These are phyloP conservation scores for Otis tarda DNA, from an alignment of 2,113 vertebrate species.

Conservation along the genomic window DNA sequence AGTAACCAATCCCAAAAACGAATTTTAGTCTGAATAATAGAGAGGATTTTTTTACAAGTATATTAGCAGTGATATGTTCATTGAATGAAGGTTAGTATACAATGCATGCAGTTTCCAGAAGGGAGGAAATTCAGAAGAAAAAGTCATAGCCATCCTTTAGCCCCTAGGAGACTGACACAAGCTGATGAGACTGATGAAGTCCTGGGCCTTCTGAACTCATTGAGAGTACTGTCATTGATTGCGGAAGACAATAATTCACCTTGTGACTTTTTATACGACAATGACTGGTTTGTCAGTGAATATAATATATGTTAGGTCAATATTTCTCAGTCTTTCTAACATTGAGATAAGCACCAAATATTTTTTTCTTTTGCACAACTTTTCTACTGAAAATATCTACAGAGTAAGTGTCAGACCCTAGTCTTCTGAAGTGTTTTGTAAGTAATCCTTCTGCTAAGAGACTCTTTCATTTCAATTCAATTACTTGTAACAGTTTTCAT, in stretches of 20 bases:
- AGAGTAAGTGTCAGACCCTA: background rate
- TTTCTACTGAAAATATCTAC: background rate
- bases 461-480: background rate
- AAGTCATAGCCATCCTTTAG: background rate
- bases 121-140: background rate
- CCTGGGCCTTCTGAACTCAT: background rate
- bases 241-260: background rate
- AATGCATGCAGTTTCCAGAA: background rate
- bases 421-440: background rate
- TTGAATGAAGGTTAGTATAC: background rate
- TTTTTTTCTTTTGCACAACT: background rate
- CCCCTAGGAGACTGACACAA: rapidly evolving
- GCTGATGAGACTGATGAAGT: background rate
- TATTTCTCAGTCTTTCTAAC: background rate
- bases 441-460: background rate
- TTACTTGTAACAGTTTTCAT: background rate
- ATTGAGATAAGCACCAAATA: background rate
- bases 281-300: background rate
- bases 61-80: background rate
- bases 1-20: background rate
- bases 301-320: background rate
- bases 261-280: background rate
- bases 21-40: background rate
- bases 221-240: background rate
- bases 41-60: background rate